Conservation (phyloP, 2,797 vertebrate genomes). For the Chaetophractus vellerosus region DNA sequence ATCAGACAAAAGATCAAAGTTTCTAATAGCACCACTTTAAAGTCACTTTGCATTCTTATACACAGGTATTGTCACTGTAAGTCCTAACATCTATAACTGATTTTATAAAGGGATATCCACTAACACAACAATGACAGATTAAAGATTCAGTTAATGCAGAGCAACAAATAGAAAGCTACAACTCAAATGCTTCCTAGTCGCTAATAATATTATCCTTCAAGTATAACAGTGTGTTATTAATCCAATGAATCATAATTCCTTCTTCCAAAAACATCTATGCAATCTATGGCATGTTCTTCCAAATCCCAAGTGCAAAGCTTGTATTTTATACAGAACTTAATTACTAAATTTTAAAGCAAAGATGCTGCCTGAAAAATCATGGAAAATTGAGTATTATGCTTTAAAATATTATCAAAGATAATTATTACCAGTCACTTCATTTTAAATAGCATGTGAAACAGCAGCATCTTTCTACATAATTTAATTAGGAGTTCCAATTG, state of each 20-base stretch:
- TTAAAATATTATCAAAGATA: constrained; percentile 61
- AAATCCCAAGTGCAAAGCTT: constrained; percentile 38
- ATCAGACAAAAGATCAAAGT: constrained; percentile 45
- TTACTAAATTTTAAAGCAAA: constrained; percentile 61
- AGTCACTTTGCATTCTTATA: constrained; percentile 2
- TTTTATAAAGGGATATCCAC: not conserved
- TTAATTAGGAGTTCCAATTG: constrained; percentile 40
- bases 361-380: not conserved
- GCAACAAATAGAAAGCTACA: constrained; percentile 6
- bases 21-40: constrained; percentile 47
- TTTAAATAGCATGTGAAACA: constrained; percentile 62
- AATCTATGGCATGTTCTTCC: not conserved
- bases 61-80: not conserved
- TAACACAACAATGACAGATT: not conserved
- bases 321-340: constrained; percentile 48
- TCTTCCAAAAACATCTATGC: constrained; percentile 43
- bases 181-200: not conserved
- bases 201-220: not conserved
- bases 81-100: not conserved
- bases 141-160: not conserved
- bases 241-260: constrained; percentile 24
- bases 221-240: constrained; percentile 36
- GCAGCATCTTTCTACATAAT: constrained; percentile 54
- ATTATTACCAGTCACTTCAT: constrained; percentile 21
- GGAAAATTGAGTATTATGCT: constrained; percentile 55